Evolutionary conservation across 2,888 invertebrate species (phyloP), one percentile per base, ranked within the genome.

Genomic region (Synergus laeviventris): DNA sequence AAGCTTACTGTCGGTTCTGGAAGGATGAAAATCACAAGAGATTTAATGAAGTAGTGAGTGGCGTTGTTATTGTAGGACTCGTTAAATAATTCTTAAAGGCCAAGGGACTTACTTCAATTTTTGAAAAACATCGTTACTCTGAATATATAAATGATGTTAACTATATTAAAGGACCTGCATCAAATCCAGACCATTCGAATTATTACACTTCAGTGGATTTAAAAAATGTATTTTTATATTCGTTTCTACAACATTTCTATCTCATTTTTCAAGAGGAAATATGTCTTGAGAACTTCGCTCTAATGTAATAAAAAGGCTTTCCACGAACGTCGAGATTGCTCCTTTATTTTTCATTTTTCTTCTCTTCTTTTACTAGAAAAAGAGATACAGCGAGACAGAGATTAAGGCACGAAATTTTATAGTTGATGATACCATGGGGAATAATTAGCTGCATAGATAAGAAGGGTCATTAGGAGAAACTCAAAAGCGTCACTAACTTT

Each of bases 1-100:
- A 70, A 49, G 31, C 45, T 4, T 11, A 49, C 24, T 70, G 70
- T 70, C 70, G n/a, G n/a, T 31, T 70, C 24, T 70, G 8, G 21
- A 70, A 70, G 31, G n/a, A 49, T n/a, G 45, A 7, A 49, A 56
- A 49, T 49, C 49, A 70, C 31, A n/a, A 45, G 49, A 31, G 49
- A 45, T 70, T 49, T 70, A 16, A 66, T 64, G 39, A 11, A 42
- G 9, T n/a, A 49, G 49, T 49, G n/a, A 49, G 49, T n/a, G 7
- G 8, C 12, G 4, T 49, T 7, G 5, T n/a, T 11, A 5, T 49
- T 49, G n/a, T 49, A 8, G n/a, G 16, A 7, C 1, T 45, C 16
- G 45, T 45, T 45, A 16, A 39, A n/a, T n/a, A 39, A 11, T 11
- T 39, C 39, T 39, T 11, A 39, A 39, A 39, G 39, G 39, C 39